A percentile compares a stretch with the other conserved stretches of the same genome.
These are phyloP conservation scores for Sinocyclocheilus maitianheensis DNA, from an alignment of 2,113 vertebrate species.

Conservation along the genomic window DNA sequence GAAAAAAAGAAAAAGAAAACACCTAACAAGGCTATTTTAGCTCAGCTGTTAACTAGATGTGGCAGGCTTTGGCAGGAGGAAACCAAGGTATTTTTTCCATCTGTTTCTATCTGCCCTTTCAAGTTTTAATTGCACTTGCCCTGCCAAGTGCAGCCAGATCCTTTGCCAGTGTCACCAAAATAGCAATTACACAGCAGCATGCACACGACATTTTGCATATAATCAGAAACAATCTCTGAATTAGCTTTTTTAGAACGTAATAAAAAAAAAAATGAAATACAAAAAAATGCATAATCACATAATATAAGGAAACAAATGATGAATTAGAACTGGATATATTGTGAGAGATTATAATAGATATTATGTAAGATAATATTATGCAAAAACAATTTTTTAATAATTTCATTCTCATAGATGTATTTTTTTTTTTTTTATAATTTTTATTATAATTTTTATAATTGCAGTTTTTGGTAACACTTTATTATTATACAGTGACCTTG, in stretches of 20 bases:
- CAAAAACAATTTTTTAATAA: no score
- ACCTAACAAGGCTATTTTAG: slow-evolving; percentile 85
- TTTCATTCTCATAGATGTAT: not conserved
- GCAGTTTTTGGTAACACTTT: no score
- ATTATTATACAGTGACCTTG: not conserved
- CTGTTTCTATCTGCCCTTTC: slow-evolving; percentile 45
- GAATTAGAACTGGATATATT: not conserved
- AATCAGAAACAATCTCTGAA: slow-evolving; percentile 1
- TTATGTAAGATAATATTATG: not conserved
- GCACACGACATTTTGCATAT: not conserved
- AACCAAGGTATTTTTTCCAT: slow-evolving; percentile 33
- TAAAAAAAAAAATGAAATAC: not conserved
- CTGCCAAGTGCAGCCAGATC: slow-evolving; percentile 28
- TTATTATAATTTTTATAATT: no score
- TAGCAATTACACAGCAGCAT: slow-evolving; percentile 42
- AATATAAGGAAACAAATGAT: not conserved
- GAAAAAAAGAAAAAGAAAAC: slow-evolving; percentile 83
- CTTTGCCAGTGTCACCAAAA: slow-evolving; percentile 34
- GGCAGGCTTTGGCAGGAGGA: slow-evolving; percentile 72
- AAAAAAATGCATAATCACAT: not conserved
- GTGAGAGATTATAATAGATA: not conserved
- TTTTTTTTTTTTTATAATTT: not conserved
- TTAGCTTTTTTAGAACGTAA: not conserved
- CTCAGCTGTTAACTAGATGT: slow-evolving; percentile 74
- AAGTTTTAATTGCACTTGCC: slow-evolving; percentile 45